phyloP scores from a whole-genome alignment of 2,888 invertebrate species.

The Spodoptera picta region DNA sequence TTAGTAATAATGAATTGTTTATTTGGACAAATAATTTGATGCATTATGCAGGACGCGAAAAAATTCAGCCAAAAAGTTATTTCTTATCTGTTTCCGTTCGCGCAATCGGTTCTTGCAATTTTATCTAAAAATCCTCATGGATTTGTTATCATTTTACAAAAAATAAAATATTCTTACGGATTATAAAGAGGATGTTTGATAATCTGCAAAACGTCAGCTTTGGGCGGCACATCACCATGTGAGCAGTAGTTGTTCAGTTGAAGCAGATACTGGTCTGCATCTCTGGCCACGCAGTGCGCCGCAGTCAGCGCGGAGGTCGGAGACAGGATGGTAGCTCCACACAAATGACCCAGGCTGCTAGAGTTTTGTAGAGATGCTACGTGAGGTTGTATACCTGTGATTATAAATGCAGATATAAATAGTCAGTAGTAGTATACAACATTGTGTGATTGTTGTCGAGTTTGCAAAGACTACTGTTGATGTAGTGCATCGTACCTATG shows the following conservation, averaged over 20 bases:
- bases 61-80: no score
- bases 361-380: conserved; percentile 76
- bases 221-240: conserved; percentile 51
- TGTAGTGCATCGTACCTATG: no score
- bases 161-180: conserved; percentile 65
- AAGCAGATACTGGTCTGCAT: conserved; percentile 64
- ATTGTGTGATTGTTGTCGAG: no score
- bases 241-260: conserved; percentile 75
- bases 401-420: background rate
- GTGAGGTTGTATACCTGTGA: conserved; percentile 71
- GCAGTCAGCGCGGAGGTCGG: conserved; percentile 75
- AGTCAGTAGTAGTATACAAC: no score
- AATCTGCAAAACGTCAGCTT: conserved; percentile 67
- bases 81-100: no score
- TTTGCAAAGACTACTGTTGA: no score
- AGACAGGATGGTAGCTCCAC: conserved; percentile 76
- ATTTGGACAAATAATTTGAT: no score
- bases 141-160: background rate
- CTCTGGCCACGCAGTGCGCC: conserved; percentile 77
- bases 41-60: no score
- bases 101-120: background rate
- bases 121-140: no score
- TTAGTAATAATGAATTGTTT: no score
- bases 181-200: conserved; percentile 71
- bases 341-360: conserved; percentile 64